Evolutionary conservation across 2,113 vertebrate species (phyloP).

Genomic region (Cepphus grylle): DNA sequence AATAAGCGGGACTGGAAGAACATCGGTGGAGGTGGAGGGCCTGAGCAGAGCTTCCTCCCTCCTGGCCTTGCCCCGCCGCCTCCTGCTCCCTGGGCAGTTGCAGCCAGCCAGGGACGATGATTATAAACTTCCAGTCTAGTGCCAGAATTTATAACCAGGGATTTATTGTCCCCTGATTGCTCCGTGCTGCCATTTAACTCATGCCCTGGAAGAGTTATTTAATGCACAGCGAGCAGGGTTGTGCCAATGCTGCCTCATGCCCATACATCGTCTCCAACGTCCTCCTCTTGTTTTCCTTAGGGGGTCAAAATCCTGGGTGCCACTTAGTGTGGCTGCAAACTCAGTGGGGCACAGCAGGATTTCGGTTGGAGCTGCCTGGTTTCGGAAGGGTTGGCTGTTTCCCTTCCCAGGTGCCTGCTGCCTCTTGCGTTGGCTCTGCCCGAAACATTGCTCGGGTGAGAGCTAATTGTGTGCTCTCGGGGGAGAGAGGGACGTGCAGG

Average conservation of each 20-base stretch:
- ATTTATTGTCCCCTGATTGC: conserved; percentile 38
- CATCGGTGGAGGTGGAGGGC: background rate
- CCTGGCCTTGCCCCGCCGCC: background rate
- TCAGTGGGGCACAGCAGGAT: fast-evolving
- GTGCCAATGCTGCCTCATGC: background rate
- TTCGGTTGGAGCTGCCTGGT: background rate
- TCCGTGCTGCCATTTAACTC: conserved; percentile 32
- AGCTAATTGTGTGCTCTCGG: background rate
- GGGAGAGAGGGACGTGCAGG: background rate
- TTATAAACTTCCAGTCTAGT: background rate
- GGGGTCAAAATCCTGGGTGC: background rate
- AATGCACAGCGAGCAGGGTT: background rate
- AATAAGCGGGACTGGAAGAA: background rate
- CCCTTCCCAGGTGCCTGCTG: background rate
- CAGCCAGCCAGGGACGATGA: background rate
- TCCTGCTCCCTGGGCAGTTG: background rate
- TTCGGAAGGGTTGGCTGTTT: background rate
- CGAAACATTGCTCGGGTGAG: background rate
- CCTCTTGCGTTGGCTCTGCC: fast-evolving
- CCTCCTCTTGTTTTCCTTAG: background rate
- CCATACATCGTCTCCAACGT: background rate
- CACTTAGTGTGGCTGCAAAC: background rate
- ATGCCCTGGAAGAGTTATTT: conserved; percentile 40
- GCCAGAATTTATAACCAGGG: conserved; percentile 19
- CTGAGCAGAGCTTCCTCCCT: background rate